Percentiles rank a stretch among this genome's conserved stretches.
Evolutionary conservation across 2,888 invertebrate species (phyloP).

Genomic region (Agriopis leucophaearia): DNA sequence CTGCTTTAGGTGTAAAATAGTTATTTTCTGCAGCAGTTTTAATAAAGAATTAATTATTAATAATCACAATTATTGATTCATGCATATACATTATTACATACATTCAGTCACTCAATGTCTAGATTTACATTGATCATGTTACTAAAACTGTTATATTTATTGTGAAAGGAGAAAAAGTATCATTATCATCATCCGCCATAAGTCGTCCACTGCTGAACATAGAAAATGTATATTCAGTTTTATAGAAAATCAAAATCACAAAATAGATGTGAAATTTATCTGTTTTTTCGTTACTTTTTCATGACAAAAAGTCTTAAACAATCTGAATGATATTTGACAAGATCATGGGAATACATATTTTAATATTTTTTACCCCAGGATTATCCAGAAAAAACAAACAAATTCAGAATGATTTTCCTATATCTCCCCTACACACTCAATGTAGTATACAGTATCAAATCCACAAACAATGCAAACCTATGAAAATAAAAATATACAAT

Average conservation of each 20-base stretch:
- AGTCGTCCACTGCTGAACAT: no score
- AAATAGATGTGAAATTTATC: background rate
- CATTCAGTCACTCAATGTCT: conserved; percentile 67
- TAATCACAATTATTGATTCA: conserved; percentile 65
- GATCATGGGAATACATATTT: no score
- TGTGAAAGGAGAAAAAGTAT: background rate
- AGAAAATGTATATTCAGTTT: no score
- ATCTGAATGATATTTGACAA: background rate
- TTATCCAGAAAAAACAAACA: background rate
- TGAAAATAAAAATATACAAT: conserved; percentile 68
- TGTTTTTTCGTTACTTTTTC: background rate
- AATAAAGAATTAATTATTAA: conserved; percentile 21
- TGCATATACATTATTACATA: conserved; percentile 44
- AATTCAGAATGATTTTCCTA: background rate
- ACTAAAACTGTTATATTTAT: background rate
- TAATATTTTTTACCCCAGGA: no score
- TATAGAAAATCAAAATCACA: no score
- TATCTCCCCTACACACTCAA: background rate
- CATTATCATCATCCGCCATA: no score
- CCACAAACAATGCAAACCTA: conserved; percentile 58
- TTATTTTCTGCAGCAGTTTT: conserved; percentile 5
- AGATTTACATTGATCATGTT: conserved; percentile 52
- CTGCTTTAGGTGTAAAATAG: conserved; percentile 3
- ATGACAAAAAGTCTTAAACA: background rate
- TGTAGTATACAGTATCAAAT: background rate